These are phyloP conservation scores for Melanerpes formicivorus DNA, from an alignment of 2,113 vertebrate species.

Conservation along the genomic window DNA sequence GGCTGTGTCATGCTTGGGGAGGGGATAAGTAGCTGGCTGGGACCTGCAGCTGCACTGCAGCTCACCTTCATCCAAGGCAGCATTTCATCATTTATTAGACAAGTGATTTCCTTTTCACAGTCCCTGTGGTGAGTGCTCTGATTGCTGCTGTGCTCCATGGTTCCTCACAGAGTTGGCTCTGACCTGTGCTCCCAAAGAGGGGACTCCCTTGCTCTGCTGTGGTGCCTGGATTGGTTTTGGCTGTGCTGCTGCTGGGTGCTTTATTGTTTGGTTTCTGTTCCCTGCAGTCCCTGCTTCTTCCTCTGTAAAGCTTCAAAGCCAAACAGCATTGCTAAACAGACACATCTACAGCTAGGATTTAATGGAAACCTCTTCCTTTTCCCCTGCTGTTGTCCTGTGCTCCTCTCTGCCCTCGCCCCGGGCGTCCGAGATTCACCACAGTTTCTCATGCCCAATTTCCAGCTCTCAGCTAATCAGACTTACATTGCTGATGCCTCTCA, in stretches of 20 bases:
- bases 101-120: background rate
- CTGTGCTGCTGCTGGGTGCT: background rate
- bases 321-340: background rate
- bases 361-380: background rate
- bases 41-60: background rate
- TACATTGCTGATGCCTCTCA: background rate
- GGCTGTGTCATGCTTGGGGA: background rate
- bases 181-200: background rate
- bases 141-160: background rate
- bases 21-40: background rate
- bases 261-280: background rate
- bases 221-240: background rate
- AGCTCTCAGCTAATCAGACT: background rate
- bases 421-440: background rate
- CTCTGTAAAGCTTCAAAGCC: background rate
- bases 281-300: background rate
- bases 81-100: background rate
- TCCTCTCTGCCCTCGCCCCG: background rate
- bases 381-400: background rate
- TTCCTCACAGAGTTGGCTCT: background rate
- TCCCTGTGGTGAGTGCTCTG: background rate
- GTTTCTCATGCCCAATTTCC: background rate
- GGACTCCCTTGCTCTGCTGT: background rate
- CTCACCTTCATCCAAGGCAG: background rate
- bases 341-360: background rate